Conservation (phyloP, 2,113 vertebrate genomes). For the Nycticebus coucang region DNA sequence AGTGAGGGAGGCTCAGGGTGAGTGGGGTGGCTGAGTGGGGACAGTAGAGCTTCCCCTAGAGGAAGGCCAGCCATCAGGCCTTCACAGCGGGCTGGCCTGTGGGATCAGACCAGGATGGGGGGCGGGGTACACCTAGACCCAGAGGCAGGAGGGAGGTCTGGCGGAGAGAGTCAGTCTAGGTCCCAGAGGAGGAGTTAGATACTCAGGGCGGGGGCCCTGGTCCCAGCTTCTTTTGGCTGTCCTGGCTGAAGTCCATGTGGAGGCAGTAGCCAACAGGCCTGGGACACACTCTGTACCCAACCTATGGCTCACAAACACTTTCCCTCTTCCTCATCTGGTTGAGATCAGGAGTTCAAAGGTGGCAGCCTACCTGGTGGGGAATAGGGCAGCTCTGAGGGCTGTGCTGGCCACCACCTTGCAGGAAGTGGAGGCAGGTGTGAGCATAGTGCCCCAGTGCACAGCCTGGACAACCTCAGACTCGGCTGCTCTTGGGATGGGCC, state of each 20-base stretch:
- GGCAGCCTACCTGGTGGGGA: background rate
- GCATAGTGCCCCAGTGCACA: fast-evolving
- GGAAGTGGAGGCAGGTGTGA: background rate
- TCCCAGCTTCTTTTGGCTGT: background rate
- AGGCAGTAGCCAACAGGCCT: background rate
- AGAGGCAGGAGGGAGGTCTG: fast-evolving
- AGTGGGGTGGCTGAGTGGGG: fast-evolving
- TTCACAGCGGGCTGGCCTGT: background rate
- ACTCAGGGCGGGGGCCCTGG: background rate
- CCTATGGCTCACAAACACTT: background rate
- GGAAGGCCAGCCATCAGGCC: background rate
- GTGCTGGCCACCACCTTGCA: too few relatives aligned
- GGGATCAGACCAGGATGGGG: background rate
- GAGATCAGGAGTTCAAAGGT: background rate
- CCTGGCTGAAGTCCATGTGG: fast-evolving
- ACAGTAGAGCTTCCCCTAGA: background rate
- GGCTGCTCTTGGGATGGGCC: fast-evolving
- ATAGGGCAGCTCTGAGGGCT: background rate
- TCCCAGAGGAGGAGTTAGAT: fast-evolving
- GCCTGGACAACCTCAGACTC: background rate
- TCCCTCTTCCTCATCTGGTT: background rate
- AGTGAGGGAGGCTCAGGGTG: background rate
- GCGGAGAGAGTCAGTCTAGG: background rate
- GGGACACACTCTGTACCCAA: background rate
- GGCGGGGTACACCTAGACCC: background rate